Evolutionary conservation across 2,888 invertebrate species (phyloP), one percentile per base, ranked within the genome.

Genomic region (Ennomos erosarius): DNA sequence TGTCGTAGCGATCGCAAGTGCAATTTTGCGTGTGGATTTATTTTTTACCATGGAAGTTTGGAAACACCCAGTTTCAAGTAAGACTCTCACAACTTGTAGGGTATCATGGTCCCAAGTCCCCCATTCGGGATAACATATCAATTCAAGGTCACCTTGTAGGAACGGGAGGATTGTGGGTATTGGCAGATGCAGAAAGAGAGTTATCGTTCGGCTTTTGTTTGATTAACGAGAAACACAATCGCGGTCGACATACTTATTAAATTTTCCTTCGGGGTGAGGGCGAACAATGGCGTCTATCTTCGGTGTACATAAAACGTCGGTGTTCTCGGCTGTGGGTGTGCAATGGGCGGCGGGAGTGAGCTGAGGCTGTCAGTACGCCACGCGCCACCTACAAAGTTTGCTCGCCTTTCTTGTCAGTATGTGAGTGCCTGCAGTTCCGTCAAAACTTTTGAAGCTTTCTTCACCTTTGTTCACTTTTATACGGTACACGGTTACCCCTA

Each of bases 241-340:
- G 78, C 79, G 79, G 79, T 76, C 78, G 80, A 82, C 83, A 79
- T 82, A 82, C 81, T 89, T 88, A 88, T 88, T 88, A 87, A 87
- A 87, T 87, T 85, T 83, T 77, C 81, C 79, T 81, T 77, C 74
- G 75, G 82, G 83, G 80, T 78, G 82, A 81, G 75, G 73, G 76
- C 79, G 81, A 86, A 89, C 89, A 90, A 89, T 81, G 76, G 82
- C 73, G 76, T 82, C 80, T 87, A 88, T 88, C 88, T 85, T 75
- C 76, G 75, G 75, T 78, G 78, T 75, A 86, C 89, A 90, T 90
- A 90, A n/a, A n/a, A 86, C 82, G 87, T 79, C 84, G 72, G 74
- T 81, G 82, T 80, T 77, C 81, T 76, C 76, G 73, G 73, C 70
- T 74, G 73, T 76, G 75, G 69, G 71, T 72, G 74, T 76, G 88